These are phyloP conservation scores for Calliphora vomitoria DNA, from an alignment of 2,888 invertebrate genomes.

Conservation along the genomic window DNA sequence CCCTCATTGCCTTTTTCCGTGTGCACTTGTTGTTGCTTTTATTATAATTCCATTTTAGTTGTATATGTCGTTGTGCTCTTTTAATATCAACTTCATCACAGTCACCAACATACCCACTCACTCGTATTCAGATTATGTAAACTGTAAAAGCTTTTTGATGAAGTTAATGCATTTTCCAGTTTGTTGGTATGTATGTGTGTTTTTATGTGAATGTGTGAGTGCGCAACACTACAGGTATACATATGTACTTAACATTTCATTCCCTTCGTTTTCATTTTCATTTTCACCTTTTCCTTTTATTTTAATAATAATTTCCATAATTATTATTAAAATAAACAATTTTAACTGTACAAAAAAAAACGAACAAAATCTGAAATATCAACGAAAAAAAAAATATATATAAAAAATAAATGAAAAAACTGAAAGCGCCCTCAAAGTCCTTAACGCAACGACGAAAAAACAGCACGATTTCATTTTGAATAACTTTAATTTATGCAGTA, in stretches of 20 bases:
- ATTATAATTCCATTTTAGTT: conserved; percentile 11
- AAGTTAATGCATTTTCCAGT: conserved; percentile 51
- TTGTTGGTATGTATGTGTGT: background rate
- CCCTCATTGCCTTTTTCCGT: conserved; percentile 38
- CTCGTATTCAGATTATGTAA: conserved; percentile 35
- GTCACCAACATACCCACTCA: background rate
- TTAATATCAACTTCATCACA: conserved; percentile 21
- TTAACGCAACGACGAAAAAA: background rate
- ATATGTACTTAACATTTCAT: conserved; percentile 8
- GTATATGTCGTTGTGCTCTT: conserved; percentile 1
- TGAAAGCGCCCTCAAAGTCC: background rate
- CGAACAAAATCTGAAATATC: background rate
- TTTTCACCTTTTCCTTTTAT: conserved; percentile 5
- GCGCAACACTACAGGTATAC: too few species aligned
- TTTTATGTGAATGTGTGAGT: too few species aligned
- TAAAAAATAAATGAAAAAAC: background rate
- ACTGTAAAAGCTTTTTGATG: conserved; percentile 4
- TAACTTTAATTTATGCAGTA: conserved; percentile 28
- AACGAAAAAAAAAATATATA: background rate
- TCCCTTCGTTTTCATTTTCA: conserved; percentile 6
- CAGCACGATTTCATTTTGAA: background rate
- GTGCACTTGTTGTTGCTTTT: conserved; percentile 12
- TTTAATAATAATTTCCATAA: conserved; percentile 55
- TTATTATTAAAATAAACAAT: conserved; percentile 33
- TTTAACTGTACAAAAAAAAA: background rate